Percentiles rank a stretch among this genome's conserved stretches.
These are phyloP conservation scores for Rhinoptilus africanus DNA, from an alignment of 2,113 vertebrate species.

Conservation along the genomic window DNA sequence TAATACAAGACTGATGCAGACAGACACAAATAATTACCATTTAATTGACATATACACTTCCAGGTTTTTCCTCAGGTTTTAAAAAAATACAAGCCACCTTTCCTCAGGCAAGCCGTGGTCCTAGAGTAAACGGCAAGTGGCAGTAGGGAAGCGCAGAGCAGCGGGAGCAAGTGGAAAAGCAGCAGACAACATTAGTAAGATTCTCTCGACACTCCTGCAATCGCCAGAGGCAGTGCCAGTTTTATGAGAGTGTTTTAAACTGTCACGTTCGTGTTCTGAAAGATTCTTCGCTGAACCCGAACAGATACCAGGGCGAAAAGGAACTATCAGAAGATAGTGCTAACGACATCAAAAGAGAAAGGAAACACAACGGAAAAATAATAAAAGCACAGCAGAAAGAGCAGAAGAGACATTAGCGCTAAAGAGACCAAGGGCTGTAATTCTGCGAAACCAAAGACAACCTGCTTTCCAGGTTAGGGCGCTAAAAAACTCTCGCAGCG, in stretches of 20 bases:
- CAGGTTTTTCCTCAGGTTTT: neutral
- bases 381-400: neutral
- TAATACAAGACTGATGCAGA: neutral
- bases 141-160: fast-evolving
- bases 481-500: neutral
- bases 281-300: neutral
- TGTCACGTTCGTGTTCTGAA: fast-evolving
- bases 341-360: neutral
- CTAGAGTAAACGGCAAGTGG: fast-evolving
- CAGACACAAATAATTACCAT: neutral
- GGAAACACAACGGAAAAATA: neutral
- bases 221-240: neutral
- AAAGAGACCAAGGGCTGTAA: neutral
- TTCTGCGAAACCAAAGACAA: neutral
- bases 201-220: neutral
- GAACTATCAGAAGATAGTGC: neutral
- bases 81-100: neutral
- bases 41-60: neutral
- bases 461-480: neutral
- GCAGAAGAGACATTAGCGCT: neutral
- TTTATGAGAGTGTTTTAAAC: neutral
- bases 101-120: neutral
- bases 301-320: neutral
- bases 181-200: neutral
- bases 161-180: neutral